These are phyloP conservation scores for Dicycla oo DNA, from an alignment of 2,888 invertebrate species.

Conservation along the genomic window DNA sequence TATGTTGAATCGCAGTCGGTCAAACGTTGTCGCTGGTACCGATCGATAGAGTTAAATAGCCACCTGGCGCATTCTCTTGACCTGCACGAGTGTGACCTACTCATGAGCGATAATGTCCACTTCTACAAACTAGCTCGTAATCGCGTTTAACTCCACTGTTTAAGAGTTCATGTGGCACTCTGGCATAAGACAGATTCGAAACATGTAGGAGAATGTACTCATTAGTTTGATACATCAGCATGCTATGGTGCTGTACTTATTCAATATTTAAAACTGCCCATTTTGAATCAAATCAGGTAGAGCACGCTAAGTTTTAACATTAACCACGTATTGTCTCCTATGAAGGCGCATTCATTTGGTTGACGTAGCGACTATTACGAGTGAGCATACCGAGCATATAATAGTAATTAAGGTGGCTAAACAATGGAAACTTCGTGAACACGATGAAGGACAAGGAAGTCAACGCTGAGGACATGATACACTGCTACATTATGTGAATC, in stretches of 20 bases:
- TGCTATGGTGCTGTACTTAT: too few relatives aligned
- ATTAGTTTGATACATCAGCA: background rate
- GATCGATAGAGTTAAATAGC: constrained; percentile 27
- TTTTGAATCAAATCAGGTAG: background rate
- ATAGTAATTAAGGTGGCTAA: constrained; percentile 14
- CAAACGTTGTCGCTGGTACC: background rate
- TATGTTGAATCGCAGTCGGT: background rate
- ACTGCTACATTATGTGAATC: background rate
- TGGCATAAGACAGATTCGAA: background rate
- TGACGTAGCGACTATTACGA: constrained; percentile 11
- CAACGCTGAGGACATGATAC: background rate
- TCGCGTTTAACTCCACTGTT: constrained; percentile 10
- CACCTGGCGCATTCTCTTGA: constrained; percentile 26
- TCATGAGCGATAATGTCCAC: constrained; percentile 24
- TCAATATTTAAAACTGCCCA: constrained; percentile 1
- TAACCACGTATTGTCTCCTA: background rate
- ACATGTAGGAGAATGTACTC: background rate
- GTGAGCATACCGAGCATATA: background rate
- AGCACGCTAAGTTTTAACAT: background rate
- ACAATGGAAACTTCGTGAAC: constrained; percentile 29
- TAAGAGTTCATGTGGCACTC: background rate
- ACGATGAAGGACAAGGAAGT: constrained; percentile 28
- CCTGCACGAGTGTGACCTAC: constrained; percentile 29
- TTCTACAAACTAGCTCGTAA: constrained; percentile 1
- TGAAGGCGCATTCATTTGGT: background rate